phyloP scores from a whole-genome alignment of 1,140 invertebrate genomes.

The Caerostris extrusa region DNA sequence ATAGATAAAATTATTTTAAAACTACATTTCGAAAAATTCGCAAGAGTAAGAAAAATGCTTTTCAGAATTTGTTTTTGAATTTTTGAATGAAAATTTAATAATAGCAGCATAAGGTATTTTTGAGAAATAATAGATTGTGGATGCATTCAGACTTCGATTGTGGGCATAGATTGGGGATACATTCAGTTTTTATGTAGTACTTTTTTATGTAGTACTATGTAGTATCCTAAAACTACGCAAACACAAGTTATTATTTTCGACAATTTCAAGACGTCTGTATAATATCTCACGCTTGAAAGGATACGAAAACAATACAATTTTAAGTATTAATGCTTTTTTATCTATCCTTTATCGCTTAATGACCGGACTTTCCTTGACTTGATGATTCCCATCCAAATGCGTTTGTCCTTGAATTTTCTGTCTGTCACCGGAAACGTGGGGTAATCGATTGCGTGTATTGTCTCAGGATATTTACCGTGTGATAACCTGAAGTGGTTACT shows the following conservation, averaged over 20 bases:
- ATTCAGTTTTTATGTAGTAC: neutral
- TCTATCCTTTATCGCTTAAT: slow-evolving; percentile 51
- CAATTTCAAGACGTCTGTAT: neutral
- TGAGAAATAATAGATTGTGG: no score
- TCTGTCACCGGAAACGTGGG: slow-evolving; percentile 7
- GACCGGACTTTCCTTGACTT: slow-evolving; percentile 5
- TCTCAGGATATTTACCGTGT: neutral
- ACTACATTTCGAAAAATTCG: no score
- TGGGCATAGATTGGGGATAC: no score
- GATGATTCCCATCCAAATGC: slow-evolving; percentile 5
- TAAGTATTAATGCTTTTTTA: slow-evolving; percentile 7
- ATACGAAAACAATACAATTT: slow-evolving; percentile 38
- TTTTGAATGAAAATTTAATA: no score
- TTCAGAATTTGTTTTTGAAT: no score
- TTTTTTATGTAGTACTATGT: neutral
- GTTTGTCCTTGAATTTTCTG: slow-evolving; percentile 53
- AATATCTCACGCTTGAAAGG: slow-evolving; percentile 23
- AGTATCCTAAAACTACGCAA: neutral
- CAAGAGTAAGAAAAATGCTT: no score
- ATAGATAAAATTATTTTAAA: no score
- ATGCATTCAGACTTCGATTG: no score
- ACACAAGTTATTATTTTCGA: neutral
- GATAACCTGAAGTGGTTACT: neutral
- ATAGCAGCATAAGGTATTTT: no score
- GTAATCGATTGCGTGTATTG: slow-evolving; percentile 11